These are phyloP conservation scores for Mythimna impura DNA, from an alignment of 2,888 invertebrate genomes.

Conservation along the genomic window DNA sequence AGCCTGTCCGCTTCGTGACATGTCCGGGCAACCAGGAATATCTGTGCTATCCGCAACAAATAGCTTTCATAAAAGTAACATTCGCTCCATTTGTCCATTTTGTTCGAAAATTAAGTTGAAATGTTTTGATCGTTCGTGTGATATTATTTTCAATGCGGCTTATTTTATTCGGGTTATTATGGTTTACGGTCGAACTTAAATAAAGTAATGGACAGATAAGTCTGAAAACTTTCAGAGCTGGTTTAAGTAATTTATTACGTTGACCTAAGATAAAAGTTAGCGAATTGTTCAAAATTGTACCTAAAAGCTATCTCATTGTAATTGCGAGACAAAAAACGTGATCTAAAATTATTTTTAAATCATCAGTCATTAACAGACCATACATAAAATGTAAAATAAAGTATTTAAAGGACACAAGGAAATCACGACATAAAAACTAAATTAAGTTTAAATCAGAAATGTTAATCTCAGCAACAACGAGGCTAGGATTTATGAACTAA, in stretches of 20 bases:
- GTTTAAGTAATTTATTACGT: constrained; percentile 35
- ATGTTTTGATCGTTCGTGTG: constrained; percentile 49
- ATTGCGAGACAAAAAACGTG: too few species aligned
- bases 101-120: constrained; percentile 57
- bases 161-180: constrained; percentile 37
- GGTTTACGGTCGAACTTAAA: constrained; percentile 36
- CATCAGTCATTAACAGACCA: neutral
- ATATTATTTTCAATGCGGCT: constrained; percentile 39
- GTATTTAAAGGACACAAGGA: constrained; percentile 10
- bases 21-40: constrained; percentile 76
- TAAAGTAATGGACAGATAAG: constrained; percentile 44
- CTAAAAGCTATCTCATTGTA: neutral
- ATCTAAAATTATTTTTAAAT: neutral
- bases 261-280: constrained; percentile 27
- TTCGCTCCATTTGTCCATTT: constrained; percentile 53
- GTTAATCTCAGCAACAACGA: constrained; percentile 69
- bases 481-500: constrained; percentile 78
- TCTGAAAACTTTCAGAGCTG: constrained; percentile 30
- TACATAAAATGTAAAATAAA: neutral
- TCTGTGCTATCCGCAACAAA: constrained; percentile 72
- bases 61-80: constrained; percentile 68
- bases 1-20: constrained; percentile 78
- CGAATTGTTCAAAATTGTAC: neutral
- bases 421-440: constrained; percentile 32
- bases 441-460: constrained; percentile 61